Base-by-base conservation (phyloP, 2,797 vertebrate genomes). In the Tapirus indicus region DNA sequence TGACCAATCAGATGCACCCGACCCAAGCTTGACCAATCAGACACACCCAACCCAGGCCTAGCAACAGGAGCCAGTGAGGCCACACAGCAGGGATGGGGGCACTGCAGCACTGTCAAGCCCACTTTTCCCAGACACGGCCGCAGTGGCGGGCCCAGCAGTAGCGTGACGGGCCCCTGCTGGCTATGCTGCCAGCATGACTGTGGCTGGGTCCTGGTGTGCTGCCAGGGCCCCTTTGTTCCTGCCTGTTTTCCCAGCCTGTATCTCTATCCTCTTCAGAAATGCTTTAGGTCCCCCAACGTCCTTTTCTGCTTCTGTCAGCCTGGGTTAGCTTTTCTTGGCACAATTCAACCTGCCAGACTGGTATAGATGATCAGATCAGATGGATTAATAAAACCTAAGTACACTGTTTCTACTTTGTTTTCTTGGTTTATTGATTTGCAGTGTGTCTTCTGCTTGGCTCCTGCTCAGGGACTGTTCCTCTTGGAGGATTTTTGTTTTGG, bases 351-450 rank as follows among this genome's bases (percentile, higher is more conserved):
- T 95, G 56, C 56, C 64, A 85, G 52, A 75, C 18, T 75, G 35
- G 44, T 77, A 95, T 23, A 88, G 47, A 68, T 75, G 13, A 93
- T 69, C 54, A 60, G n/a, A 85, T 95, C 35, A 93, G 82, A 85
- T 29, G 13, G 35, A 32, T 86, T 93, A 75, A 91, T 95, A 92
- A 92, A 82, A 69, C 62, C 6, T 52, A 94, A 58, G 27, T 54
- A 41, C 4, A 87, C 66, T 44, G 12, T 35, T 91, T 92, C 87
- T 75, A 27, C 29, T 94, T 94, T 79, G 60, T 85, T 95, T 89
- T 95, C 92, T 94, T 86, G 44, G 4, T 29, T 95, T 96, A 69
- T 95, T 92, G 84, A 97, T 93, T 88, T 95, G 58, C 21, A 84
- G 32, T 86, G 20, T 68, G 35, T 75, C 79, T 87, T 88, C 47